Evolutionary conservation across 1,140 invertebrate genomes (phyloP), one percentile per base, ranked within the genome.

Genomic region (Belonocnema kinseyi): DNA sequence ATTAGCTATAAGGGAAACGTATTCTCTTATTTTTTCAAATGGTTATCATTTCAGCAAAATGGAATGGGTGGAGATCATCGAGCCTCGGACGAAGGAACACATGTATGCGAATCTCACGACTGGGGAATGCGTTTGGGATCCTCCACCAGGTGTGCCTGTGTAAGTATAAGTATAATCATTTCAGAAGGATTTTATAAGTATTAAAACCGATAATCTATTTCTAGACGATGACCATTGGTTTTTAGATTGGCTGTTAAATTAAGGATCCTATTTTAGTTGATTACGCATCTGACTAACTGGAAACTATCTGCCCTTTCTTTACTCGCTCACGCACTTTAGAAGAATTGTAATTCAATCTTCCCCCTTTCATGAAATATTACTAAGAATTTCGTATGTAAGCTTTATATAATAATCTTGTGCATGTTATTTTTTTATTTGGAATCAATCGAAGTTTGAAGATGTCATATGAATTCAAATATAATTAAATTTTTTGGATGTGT

Each of bases 11-110:
- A 46, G 40, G 1, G 40, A 46, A 46, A 46, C 0, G 26, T 40
- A 40, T n/a, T 53, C 54, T 40, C 26, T 40, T 13, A 53, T 54
- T 73, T 26, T 54, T 54, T 12, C 8, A 58, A 66, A 40, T 40
- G 26, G n/a, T 61, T 75, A 78, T 72, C 73, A 80, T 93, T 93
- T 88, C 88, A 94, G 85, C 88, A 92, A 96, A 92, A 95, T 97
- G 93, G 97, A 99, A 95, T 99, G 98, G 98, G 97, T 99, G 90
- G 98, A 99, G 93, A 99, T 99, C 88, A 98, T 99, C 92, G 98
- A 99, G 91, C 98, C 98, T 83, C 96, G 97, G 89, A 98, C 98
- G 83, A 97, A 98, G 92, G 97, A 99, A 93, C 97, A 98, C 92
- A 99, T 99, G 97, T 99, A 98, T 93, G 98, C 98, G 89, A 99